Evolutionary conservation across 2,888 invertebrate species (phyloP).

Genomic region (Arge pagana): DNA sequence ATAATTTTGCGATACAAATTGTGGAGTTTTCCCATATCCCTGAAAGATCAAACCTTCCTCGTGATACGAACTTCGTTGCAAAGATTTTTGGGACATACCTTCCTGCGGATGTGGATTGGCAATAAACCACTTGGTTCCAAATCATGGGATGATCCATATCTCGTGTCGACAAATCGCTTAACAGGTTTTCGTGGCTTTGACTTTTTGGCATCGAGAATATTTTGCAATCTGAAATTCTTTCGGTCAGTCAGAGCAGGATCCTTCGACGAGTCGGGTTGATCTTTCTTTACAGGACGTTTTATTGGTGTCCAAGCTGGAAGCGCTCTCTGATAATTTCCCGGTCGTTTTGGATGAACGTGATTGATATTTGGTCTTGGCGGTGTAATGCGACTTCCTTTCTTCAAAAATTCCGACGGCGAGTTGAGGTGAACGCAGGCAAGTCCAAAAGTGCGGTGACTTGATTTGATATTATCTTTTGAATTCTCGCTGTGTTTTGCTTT

Average conservation of each 20-base stretch:
- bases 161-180: constrained; percentile 66
- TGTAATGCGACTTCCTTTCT: constrained; percentile 32
- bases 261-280: constrained; percentile 26
- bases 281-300: constrained; percentile 23
- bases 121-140: constrained; percentile 69
- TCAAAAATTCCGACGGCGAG: constrained; percentile 36
- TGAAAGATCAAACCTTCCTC: constrained; percentile 31
- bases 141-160: constrained; percentile 66
- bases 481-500: too few relatives aligned
- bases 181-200: constrained; percentile 63
- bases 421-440: constrained; percentile 33
- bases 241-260: constrained; percentile 28
- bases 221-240: constrained; percentile 65
- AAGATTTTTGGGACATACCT: too few relatives aligned
- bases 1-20: constrained; percentile 7
- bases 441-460: constrained; percentile 42
- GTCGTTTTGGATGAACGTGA: constrained; percentile 36
- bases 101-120: constrained; percentile 67
- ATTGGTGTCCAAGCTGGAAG: constrained; percentile 37
- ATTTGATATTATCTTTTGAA: constrained; percentile 34
- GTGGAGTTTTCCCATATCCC: constrained; percentile 43
- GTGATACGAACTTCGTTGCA: constrained; percentile 82
- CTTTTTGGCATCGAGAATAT: constrained; percentile 65
- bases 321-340: constrained; percentile 33
- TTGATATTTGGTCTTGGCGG: constrained; percentile 26